Base-by-base conservation (phyloP, 1,140 invertebrate species). In the Cherax destructor region DNA sequence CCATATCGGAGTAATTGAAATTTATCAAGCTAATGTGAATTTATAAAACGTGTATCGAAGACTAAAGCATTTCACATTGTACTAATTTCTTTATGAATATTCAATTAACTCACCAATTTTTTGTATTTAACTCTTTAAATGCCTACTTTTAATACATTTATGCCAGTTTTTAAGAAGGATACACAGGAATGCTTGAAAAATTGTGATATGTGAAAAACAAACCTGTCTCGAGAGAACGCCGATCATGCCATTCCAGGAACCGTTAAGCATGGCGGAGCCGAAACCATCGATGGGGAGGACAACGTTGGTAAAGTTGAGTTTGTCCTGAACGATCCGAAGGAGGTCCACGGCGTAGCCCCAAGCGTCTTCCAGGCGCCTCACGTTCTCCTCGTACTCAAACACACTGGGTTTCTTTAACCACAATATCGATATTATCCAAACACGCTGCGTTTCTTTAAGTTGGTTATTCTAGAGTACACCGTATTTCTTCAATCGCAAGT, bases 201-300 rank as follows among this genome's bases (percentile, higher is more conserved):
- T 41, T 41, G 2, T 41, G 30, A 41, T 41, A 41, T 21, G 2
- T 30, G 50, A 59, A 47, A 41, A 9, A 77, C 87, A 76, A 11
- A 89, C 87, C n/a, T 49, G 56, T 24, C 87, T 81, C 9, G 61
- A 24, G 7, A 89, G 65, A 24, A 72, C 87, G 49, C 87, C 87
- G 11, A 89, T 30, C 87, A 89, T 89, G 47, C 87, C 87, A 56
- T 89, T 89, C 87, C 87, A 89, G n/a, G 87, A 89, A 1, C 87
- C 87, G 56, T 89, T 83, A 16, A 21, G 11, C 21, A n/a, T 83
- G n/a, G 76, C 30, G 13, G 87, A 83, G 16, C 87, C 87, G 69
- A 89, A 89, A 30, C 87, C 87, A 2, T 76, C 61, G 21, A 76
- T 30, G 21, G 65, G 50, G 3, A 69, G 52, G 3, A 89, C 30